Conservation (phyloP, 2,888 invertebrate species). For the Philhelius pedissequus region DNA sequence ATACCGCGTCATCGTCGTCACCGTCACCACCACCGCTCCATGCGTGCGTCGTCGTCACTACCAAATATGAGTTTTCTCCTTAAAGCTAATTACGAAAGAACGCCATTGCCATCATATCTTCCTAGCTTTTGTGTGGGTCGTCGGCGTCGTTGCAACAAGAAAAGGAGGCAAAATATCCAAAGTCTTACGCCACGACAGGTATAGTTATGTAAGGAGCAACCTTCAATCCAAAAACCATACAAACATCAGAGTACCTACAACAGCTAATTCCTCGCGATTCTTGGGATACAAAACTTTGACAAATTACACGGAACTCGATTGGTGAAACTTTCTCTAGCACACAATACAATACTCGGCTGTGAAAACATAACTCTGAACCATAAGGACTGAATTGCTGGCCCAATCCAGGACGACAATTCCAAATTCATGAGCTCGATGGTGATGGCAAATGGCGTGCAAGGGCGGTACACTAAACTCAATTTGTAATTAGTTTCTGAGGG, state of each 20-base stretch:
- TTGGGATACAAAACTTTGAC: conserved; percentile 60
- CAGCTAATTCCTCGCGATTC: conserved; percentile 54
- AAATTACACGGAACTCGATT: conserved; percentile 64
- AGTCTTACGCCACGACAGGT: not conserved
- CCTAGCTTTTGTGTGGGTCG: not conserved
- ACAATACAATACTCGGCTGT: conserved; percentile 22
- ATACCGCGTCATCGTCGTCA: not conserved
- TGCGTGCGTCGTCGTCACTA: not conserved
- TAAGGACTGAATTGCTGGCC: not conserved
- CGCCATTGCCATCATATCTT: not conserved
- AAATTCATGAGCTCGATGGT: conserved; percentile 21
- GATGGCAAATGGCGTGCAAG: not conserved
- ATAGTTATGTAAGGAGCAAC: not conserved
- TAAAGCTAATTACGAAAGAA: conserved; percentile 47
- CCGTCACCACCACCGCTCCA: not conserved
- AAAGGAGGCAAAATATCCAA: not conserved
- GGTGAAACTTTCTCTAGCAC: conserved; percentile 47
- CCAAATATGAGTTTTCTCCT: conserved; percentile 26
- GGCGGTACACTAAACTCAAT: conserved; percentile 55
- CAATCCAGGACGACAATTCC: conserved; percentile 44
- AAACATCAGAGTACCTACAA: not conserved
- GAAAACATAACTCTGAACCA: conserved; percentile 33
- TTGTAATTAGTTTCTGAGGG: conserved; percentile 68
- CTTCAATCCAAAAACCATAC: conserved; percentile 34
- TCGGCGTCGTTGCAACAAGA: not conserved